phyloP scores from a whole-genome alignment of 2,888 invertebrate species.

The Gisinianus flammeolus region DNA sequence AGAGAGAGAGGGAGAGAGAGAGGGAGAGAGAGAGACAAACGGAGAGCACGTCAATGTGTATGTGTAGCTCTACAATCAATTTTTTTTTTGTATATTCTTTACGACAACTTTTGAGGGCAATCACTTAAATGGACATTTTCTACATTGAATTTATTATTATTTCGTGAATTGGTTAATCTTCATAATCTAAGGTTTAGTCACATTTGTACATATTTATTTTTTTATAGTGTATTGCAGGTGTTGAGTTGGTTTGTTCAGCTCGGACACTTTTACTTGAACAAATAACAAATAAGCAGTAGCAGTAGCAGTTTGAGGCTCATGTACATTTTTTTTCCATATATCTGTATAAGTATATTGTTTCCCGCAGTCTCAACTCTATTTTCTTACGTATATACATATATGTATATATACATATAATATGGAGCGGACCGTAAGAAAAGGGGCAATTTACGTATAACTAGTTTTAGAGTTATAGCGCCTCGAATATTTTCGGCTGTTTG shows the following conservation, averaged over 20 bases:
- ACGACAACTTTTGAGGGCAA: constrained; percentile 6
- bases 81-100: not conserved
- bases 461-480: not conserved
- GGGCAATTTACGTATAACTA: not conserved
- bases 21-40: not conserved
- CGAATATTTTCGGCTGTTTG: not conserved
- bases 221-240: not conserved
- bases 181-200: constrained; percentile 14
- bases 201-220: constrained; percentile 2
- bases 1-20: not conserved
- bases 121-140: constrained; percentile 23
- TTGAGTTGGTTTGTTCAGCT: not conserved
- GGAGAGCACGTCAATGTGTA: not conserved
- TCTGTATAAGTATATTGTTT: too few species aligned
- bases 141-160: constrained; percentile 19
- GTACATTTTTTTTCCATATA: not conserved
- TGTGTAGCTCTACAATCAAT: not conserved
- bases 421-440: not conserved
- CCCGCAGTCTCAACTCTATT: not conserved
- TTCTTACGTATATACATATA: not conserved
- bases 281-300: too few species aligned
- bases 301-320: too few species aligned
- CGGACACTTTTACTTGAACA: not conserved
- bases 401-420: not conserved
- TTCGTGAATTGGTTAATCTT: constrained; percentile 19